Conservation (phyloP, 1,140 invertebrate species). For the Meloidogyne chitwoodi region DNA sequence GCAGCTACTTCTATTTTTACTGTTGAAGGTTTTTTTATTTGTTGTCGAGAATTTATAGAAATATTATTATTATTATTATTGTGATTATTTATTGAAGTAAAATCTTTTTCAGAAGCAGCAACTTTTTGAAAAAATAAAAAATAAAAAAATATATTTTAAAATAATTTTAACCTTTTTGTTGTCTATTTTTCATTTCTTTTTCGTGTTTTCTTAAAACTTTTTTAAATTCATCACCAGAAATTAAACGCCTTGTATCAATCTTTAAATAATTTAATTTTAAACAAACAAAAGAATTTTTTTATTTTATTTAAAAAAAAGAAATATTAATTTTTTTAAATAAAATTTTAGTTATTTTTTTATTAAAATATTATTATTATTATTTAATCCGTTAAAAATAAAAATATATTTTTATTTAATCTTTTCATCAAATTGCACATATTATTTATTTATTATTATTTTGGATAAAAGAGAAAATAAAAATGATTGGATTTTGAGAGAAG, state of each 20-base stretch:
- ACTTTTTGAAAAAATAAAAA: too few relatives aligned
- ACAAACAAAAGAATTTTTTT: background rate
- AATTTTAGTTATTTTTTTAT: background rate
- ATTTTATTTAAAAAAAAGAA: background rate
- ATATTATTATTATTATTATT: too few relatives aligned
- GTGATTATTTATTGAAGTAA: too few relatives aligned
- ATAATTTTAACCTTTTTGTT: conserved; percentile 22
- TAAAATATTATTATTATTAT: background rate
- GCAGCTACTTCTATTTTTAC: background rate
- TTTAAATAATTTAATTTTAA: conserved; percentile 7
- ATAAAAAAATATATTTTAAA: background rate
- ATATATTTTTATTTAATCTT: background rate
- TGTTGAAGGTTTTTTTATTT: background rate
- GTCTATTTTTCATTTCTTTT: conserved; percentile 18
- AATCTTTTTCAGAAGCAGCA: too few relatives aligned
- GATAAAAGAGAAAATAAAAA: background rate
- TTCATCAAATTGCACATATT: background rate
- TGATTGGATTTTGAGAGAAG: background rate
- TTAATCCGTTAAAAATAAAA: background rate
- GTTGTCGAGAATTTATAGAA: background rate
- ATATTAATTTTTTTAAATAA: background rate
- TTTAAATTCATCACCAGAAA: conserved; percentile 41
- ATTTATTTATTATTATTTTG: too few relatives aligned
- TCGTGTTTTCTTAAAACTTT: conserved; percentile 27
- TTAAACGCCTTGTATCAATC: conserved; percentile 36